Percentiles rank a stretch among this genome's conserved stretches.
Evolutionary conservation across 2,113 vertebrate genomes (phyloP).

Genomic region (Rhodinocichla rosea): DNA sequence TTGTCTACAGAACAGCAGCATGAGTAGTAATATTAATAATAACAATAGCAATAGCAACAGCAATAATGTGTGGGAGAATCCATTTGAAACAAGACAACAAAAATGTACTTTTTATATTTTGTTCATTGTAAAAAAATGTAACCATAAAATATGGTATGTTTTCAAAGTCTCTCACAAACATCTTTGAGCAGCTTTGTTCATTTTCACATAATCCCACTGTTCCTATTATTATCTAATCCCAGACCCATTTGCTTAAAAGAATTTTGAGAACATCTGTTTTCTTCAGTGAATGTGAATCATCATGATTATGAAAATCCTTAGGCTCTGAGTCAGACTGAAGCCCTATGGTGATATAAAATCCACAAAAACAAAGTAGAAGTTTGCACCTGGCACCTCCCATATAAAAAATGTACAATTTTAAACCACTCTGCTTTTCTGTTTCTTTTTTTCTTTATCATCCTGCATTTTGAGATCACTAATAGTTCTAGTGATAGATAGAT

Average conservation of each 20-base stretch:
- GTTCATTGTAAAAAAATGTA: neutral
- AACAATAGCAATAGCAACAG: neutral
- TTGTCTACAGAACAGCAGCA: neutral
- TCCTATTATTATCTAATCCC: neutral
- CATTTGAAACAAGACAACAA: neutral
- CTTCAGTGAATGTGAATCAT: neutral
- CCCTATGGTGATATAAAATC: neutral
- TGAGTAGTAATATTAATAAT: neutral
- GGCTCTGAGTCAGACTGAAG: neutral
- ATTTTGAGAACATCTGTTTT: neutral
- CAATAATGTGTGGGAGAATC: neutral
- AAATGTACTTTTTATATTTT: neutral
- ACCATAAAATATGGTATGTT: neutral
- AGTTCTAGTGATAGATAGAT: neutral
- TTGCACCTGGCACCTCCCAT: neutral
- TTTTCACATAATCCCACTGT: neutral
- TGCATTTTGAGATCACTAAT: neutral
- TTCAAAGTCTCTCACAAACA: neutral
- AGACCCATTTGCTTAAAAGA: neutral
- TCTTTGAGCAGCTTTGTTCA: neutral
- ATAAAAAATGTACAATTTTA: neutral
- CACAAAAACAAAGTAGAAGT: neutral
- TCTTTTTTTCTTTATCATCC: neutral
- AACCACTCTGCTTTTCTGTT: neutral
- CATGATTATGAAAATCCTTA: neutral